Percentiles rank a stretch among this genome's conserved stretches.
Evolutionary conservation across 2,797 vertebrate genomes (phyloP).

Genomic region (Sorex maritimensis): DNA sequence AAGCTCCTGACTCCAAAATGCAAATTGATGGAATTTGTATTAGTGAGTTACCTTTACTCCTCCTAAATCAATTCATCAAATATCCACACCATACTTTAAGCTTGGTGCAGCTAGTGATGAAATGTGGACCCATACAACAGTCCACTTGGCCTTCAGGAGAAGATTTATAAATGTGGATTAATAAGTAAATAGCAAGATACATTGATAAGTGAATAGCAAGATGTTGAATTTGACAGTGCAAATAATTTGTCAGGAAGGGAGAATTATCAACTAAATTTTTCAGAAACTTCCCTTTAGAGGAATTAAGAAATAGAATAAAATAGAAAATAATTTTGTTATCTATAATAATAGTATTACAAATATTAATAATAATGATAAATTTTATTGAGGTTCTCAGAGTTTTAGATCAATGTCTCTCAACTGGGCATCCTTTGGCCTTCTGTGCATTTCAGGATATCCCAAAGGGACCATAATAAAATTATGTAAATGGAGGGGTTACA

Average conservation of each 20-base stretch:
- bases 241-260: background rate
- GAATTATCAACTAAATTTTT: background rate
- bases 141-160: background rate
- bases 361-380: background rate
- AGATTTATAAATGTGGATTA: background rate
- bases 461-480: no score
- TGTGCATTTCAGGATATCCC: no score
- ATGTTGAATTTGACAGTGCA: background rate
- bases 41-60: background rate
- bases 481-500: no score
- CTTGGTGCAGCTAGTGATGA: background rate
- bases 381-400: background rate
- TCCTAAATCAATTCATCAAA: background rate
- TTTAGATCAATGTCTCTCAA: background rate
- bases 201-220: background rate
- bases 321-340: background rate
- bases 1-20: background rate
- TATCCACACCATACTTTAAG: background rate
- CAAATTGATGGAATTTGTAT: conserved; percentile 12
- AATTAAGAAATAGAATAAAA: background rate
- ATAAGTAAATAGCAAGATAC: no score
- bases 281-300: conserved; percentile 10
- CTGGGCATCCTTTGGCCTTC: no score
- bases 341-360: background rate
- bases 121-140: background rate